Evolutionary conservation across 2,888 invertebrate genomes (phyloP).

Genomic region (Masnerella sp.): DNA sequence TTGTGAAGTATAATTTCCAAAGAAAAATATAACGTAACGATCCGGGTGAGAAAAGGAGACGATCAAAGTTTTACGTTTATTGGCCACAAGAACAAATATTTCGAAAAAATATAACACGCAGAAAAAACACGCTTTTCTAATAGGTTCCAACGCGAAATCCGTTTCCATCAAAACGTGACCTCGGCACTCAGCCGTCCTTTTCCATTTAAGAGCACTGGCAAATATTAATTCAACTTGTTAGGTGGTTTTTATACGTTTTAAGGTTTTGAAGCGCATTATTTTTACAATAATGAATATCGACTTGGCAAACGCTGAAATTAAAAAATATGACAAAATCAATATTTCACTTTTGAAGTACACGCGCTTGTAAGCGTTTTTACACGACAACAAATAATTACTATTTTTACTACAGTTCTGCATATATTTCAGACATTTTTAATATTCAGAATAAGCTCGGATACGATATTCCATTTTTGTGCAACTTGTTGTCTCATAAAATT

Average conservation of each 20-base stretch:
- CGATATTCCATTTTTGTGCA: conserved; percentile 13
- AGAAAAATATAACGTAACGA: conserved; percentile 65
- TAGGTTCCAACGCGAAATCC: conserved; percentile 2
- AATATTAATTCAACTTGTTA: conserved; percentile 1
- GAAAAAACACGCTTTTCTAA: conserved; percentile 17
- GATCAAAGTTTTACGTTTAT: conserved; percentile 58
- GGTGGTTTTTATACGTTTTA: conserved; percentile 6
- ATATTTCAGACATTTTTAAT: conserved; percentile 20
- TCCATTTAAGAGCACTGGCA: conserved; percentile 4
- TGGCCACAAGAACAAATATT: conserved; percentile 50
- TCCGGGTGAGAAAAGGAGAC: conserved; percentile 57
- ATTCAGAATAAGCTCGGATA: conserved; percentile 13
- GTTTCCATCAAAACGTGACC: conserved; percentile 15
- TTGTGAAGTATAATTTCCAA: conserved; percentile 67
- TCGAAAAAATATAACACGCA: conserved; percentile 15
- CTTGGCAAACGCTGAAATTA: conserved; percentile 21
- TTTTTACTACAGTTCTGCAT: conserved; percentile 21
- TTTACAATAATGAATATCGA: conserved; percentile 14
- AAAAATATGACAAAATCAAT: conserved; percentile 33
- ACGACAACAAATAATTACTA: conserved; percentile 27
- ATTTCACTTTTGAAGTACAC: conserved; percentile 13
- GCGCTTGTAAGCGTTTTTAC: conserved; percentile 21
- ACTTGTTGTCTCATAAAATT: not conserved
- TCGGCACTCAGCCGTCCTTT: conserved; percentile 8
- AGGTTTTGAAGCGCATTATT: conserved; percentile 10